Percentiles rank a stretch among this genome's conserved stretches.
phyloP scores from a whole-genome alignment of 2,113 vertebrate genomes.

The Amblyopsis rosae region DNA sequence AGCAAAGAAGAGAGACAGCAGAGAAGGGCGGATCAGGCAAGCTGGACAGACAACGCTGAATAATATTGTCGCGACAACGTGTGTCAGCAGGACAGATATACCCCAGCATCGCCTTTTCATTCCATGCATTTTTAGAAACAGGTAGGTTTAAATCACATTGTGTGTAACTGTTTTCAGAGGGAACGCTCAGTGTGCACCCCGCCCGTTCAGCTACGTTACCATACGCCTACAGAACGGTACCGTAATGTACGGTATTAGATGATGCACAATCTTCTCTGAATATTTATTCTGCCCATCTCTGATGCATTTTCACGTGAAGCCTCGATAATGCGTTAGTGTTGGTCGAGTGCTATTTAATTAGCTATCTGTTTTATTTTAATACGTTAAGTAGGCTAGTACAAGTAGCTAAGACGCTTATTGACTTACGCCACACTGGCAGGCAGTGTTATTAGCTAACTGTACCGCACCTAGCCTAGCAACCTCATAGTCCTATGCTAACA shows the following conservation, averaged over 20 bases:
- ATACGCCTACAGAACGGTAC: no score
- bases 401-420: conserved; percentile 58
- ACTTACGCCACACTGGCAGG: conserved; percentile 49
- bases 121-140: conserved; percentile 61
- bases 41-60: conserved; percentile 11
- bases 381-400: conserved; percentile 31
- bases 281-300: conserved; percentile 18
- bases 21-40: conserved; percentile 9
- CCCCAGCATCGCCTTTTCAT: conserved; percentile 21
- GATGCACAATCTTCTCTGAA: conserved; percentile 49
- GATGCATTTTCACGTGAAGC: neutral
- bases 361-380: conserved; percentile 1
- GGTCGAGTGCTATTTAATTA: no score
- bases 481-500: neutral
- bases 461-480: conserved; percentile 45
- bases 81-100: conserved; percentile 20
- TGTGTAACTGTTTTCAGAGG: neutral
- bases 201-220: conserved; percentile 55
- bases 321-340: no score
- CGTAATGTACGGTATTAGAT: conserved; percentile 4
- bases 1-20: neutral
- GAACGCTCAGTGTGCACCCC: conserved; percentile 40
- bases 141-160: conserved; percentile 56
- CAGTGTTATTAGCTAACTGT: conserved; percentile 59
- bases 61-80: conserved; percentile 41